phyloP scores from a whole-genome alignment of 2,113 vertebrate species.

The Cygnus buccinator region DNA sequence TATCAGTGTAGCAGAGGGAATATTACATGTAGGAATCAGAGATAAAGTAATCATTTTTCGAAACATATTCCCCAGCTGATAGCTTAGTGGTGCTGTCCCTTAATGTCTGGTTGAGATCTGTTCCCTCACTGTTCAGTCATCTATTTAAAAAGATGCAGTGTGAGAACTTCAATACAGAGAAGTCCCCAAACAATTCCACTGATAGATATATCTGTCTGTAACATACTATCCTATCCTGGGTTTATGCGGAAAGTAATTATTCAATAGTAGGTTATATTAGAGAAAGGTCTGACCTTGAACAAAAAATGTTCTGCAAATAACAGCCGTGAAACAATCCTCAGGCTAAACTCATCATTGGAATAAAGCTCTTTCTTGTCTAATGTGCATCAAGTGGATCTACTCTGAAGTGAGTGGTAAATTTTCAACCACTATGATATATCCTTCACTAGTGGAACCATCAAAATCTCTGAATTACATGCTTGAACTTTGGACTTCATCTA shows the following conservation, averaged over 20 bases:
- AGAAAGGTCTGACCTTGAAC: background rate
- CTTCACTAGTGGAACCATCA: background rate
- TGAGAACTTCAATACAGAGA: background rate
- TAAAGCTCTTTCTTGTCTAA: background rate
- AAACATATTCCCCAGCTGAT: background rate
- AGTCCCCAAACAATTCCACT: background rate
- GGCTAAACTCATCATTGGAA: background rate
- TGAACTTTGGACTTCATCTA: background rate
- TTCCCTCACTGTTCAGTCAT: background rate
- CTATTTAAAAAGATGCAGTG: background rate
- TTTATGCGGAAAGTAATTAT: background rate
- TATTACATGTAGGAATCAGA: background rate
- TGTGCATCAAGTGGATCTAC: background rate
- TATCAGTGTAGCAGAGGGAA: background rate
- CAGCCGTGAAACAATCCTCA: background rate
- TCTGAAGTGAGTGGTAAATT: background rate
- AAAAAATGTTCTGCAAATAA: background rate
- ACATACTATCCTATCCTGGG: background rate
- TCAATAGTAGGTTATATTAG: background rate
- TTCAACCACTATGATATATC: background rate
- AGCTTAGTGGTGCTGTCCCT: background rate
- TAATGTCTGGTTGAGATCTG: fast-evolving
- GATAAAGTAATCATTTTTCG: background rate
- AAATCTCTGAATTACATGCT: background rate
- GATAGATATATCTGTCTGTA: background rate